A percentile compares a stretch with the other conserved stretches of the same genome.
Conservation (phyloP, 2,888 invertebrate species). For the Pemphredon lugubris region DNA sequence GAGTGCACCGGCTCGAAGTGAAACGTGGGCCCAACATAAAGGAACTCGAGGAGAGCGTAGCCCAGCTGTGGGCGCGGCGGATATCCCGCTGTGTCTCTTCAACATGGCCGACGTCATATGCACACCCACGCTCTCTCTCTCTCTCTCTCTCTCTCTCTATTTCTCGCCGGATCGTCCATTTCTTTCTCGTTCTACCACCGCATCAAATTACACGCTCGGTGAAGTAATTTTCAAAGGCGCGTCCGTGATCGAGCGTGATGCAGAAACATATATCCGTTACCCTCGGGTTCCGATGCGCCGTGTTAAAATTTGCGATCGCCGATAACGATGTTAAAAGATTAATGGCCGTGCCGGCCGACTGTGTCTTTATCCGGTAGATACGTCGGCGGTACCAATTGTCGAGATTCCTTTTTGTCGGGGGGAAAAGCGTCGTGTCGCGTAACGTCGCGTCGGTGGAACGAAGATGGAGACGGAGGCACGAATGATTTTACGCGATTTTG, state of each 20-base stretch:
- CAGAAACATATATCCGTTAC: constrained; percentile 63
- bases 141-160: no score
- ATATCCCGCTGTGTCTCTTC: constrained; percentile 74
- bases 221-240: constrained; percentile 62
- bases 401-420: no score
- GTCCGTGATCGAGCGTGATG: constrained; percentile 52
- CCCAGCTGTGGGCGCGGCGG: constrained; percentile 75
- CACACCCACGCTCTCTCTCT: no score
- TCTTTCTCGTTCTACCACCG: constrained; percentile 30
- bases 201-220: constrained; percentile 65
- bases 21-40: constrained; percentile 46
- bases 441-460: no score
- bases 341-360: constrained; percentile 35
- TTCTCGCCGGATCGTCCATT: constrained; percentile 28
- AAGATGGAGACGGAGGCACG: no score
- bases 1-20: constrained; percentile 32
- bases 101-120: constrained; percentile 74
- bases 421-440: no score
- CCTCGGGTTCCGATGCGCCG: constrained; percentile 40
- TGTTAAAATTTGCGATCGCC: constrained; percentile 58
- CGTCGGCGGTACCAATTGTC: not conserved
- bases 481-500: no score
- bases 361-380: not conserved
- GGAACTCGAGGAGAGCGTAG: constrained; percentile 35
- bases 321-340: constrained; percentile 57